A percentile compares a stretch with the other conserved stretches of the same genome.
Evolutionary conservation across 2,797 vertebrate species (phyloP).

Genomic region (Eurystomus glaucurus): DNA sequence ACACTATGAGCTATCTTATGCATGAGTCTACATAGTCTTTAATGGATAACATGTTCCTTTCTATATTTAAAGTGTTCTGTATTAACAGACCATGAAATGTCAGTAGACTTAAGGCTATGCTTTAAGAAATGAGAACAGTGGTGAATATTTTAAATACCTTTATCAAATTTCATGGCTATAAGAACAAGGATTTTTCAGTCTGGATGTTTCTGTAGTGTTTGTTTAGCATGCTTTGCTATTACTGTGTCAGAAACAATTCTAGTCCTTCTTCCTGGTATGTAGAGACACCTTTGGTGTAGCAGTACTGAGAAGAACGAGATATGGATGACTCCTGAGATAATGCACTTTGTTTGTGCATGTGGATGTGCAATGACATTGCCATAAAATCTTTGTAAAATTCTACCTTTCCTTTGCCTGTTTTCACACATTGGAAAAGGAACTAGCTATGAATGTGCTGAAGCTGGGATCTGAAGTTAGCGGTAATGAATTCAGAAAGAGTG

Average conservation of each 20-base stretch:
- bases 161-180: conserved; percentile 69
- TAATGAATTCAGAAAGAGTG: background rate
- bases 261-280: background rate
- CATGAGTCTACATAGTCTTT: conserved; percentile 28
- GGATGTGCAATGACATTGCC: background rate
- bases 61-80: conserved; percentile 66
- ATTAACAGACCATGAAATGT: conserved; percentile 80
- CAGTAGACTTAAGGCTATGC: conserved; percentile 71
- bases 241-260: background rate
- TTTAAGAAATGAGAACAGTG: conserved; percentile 66
- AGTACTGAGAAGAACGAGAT: background rate
- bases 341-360: background rate
- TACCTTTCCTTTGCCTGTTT: background rate
- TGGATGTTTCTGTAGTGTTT: conserved; percentile 24
- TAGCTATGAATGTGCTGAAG: background rate
- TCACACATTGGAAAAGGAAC: background rate
- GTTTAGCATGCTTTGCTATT: conserved; percentile 10
- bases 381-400: background rate
- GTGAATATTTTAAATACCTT: conserved; percentile 74
- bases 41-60: conserved; percentile 48
- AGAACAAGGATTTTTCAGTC: conserved; percentile 58
- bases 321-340: background rate
- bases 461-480: background rate
- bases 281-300: background rate
- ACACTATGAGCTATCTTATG: background rate